A percentile compares a stretch with the other conserved stretches of the same genome.
Evolutionary conservation across 92 coral and sea anemone genomes (phyloP).

Genomic region (Diadumene lineata): DNA sequence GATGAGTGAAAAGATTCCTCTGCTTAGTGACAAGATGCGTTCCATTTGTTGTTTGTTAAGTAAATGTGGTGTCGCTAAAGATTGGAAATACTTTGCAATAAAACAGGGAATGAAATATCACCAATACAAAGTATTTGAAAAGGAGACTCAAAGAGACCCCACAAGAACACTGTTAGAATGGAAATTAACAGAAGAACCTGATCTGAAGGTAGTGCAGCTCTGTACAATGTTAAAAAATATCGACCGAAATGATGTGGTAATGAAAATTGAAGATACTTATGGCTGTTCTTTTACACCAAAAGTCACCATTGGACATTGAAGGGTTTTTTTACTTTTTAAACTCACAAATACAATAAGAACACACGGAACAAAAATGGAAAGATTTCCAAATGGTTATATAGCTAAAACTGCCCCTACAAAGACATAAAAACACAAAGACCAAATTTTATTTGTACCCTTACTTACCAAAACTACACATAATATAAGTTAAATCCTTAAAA

Average conservation of each 20-base stretch:
- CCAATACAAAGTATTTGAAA: conserved; percentile 19
- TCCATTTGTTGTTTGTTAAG: conserved; percentile 23
- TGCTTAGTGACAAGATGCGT: conserved; percentile 14
- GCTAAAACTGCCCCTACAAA: no score
- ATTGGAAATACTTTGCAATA: conserved; percentile 35
- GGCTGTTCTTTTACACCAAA: conserved; percentile 14
- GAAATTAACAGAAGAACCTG: conserved; percentile 22
- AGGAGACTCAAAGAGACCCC: conserved; percentile 29
- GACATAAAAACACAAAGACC: no score
- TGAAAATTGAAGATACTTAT: conserved; percentile 17
- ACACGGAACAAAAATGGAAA: no score
- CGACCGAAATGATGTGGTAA: conserved; percentile 54
- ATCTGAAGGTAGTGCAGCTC: conserved; percentile 21
- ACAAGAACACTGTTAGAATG: conserved; percentile 53
- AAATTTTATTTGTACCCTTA: no score
- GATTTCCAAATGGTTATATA: no score
- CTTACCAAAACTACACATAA: no score
- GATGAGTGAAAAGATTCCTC: conserved; percentile 27
- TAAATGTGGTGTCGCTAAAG: conserved; percentile 10
- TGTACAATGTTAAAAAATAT: conserved; percentile 29
- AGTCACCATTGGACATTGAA: no score
- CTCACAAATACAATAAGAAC: no score
- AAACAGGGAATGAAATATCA: conserved; percentile 11
- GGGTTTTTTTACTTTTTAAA: no score
- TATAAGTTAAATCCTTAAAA: no score